Evolutionary conservation across 2,888 invertebrate species (phyloP), one percentile per base, ranked within the genome.

Genomic region (Eledona agricola): DNA sequence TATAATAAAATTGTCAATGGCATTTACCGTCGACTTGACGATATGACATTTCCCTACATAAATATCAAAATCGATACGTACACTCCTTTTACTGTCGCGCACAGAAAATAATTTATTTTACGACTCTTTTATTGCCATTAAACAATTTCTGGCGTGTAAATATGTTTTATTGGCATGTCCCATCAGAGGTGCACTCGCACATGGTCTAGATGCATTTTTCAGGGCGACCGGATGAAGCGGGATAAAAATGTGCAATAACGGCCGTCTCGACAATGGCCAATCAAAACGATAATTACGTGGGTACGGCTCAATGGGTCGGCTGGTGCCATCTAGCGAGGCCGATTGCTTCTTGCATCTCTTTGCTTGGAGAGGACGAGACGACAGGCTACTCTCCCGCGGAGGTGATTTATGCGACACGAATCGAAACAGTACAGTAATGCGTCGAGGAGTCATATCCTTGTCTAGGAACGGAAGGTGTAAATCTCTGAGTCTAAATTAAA

Each of bases 31-130:
- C 19, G 38, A 38, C 17, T 46, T 51, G 49, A 35, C 54, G 54
- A 54, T 37, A 42, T 57, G 56, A 59, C 59, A 53, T 59, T 57
- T 55, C 38, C 46, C 47, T 55, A 42, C 46, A 54, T 50, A 57
- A 58, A 58, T 60, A 58, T 58, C 58, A 55, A 58, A 60, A 60
- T 60, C 60, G 53, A 60, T 60, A 60, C 26, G 22, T 50, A 38
- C 55, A 57, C 57, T 55, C 60, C 57, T 57, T 55, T 57, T 49
- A 46, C 56, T 32, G 53, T 43, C 53, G 49, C 43, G 37, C 43
- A 56, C 51, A 47, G 57, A 62, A 60, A 59, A 63, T 63, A 58
- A 62, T 63, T 63, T 62, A 62, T 63, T 62, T 63, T 62, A 62
- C 51, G 58, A 55, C 55, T 45, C 43, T 59, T 60, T 64, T 62